Evolutionary conservation across 1,140 invertebrate species (phyloP).

Genomic region (Papilio polyxenes): DNA sequence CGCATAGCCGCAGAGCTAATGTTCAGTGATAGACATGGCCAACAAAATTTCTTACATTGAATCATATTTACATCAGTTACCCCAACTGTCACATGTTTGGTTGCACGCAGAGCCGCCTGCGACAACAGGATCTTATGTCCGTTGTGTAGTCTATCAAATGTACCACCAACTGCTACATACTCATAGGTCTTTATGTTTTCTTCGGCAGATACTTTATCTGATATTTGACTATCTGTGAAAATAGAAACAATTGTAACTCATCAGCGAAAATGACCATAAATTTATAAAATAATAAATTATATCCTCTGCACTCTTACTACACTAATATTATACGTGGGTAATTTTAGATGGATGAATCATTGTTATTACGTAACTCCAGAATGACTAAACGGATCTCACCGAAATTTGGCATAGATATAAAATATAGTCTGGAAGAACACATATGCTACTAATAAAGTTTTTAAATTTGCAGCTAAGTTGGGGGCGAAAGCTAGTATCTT

Average conservation of each 20-base stretch:
- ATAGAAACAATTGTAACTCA: conserved; percentile 30
- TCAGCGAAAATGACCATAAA: too few species aligned
- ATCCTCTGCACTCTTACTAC: too few species aligned
- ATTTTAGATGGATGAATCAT: too few species aligned
- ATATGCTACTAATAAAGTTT: too few species aligned
- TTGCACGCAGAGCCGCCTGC: conserved; percentile 88
- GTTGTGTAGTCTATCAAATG: conserved; percentile 96
- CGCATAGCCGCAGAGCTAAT: conserved; percentile 1
- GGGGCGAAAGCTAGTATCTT: too few species aligned
- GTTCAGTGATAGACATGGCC: conserved; percentile 24
- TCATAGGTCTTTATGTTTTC: conserved; percentile 82
- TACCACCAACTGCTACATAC: conserved; percentile 94
- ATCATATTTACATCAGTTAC: conserved; percentile 95
- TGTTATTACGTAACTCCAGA: too few species aligned
- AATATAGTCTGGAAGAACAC: too few species aligned
- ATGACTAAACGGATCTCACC: too few species aligned
- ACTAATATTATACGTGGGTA: too few species aligned
- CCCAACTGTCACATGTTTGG: conserved; percentile 91
- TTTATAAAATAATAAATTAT: too few species aligned
- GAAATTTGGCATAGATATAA: too few species aligned
- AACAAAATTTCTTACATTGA: conserved; percentile 83
- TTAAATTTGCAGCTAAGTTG: too few species aligned
- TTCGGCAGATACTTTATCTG: conserved; percentile 3
- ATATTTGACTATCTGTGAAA: conserved; percentile 46
- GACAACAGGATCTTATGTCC: conserved; percentile 97